Base-by-base conservation (phyloP, 2,797 vertebrate genomes). In the Sebastes miniatus region DNA sequence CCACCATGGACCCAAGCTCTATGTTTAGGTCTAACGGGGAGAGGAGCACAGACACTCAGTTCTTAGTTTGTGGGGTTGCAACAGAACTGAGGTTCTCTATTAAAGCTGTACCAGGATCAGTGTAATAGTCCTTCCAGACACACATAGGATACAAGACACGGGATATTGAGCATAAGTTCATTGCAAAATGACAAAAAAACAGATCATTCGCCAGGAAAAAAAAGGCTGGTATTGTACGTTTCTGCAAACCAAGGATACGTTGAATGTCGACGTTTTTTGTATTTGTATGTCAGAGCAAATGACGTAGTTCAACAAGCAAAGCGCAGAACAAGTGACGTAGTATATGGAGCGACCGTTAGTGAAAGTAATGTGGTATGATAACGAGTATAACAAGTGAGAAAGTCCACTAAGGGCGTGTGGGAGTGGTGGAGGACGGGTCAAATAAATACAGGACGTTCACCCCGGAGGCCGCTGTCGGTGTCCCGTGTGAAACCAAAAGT, bases 1-100 rank as follows among this genome's bases (percentile, higher is more conserved):
- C 96, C 96, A 95, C 96, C 94, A 34, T 94, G 95, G 95, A 95
- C 94, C 93, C 93, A 47, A 91, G 43, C 2, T 86, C 52, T 71
- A 56, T 78, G 73, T 89, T 86, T 65, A 79, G 69, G 72, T 87
- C 64, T 43, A 67, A 63, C 14, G 24, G 64, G 52, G 50, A 59
- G 74, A 61, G 18, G 54, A 81, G 72, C 79, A 79, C 32, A 58
- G 65, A 31, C 64, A 18, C 78, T 73, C 54, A 4, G 25, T 31
- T 69, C 79, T 77, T 36, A 27, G 67, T 47, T 61, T 63, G 43
- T 61, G 32, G 36, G 68, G 69, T 31, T 70, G 47, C 50, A 47
- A 18, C 52, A 66, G 31, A 58, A 20, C 54, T 34, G 8, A 56
- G 25, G n/a, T 62, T 69, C 31, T 65, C 7, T 36, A 13, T 43